phyloP scores from a whole-genome alignment of 2,888 invertebrate species.

The Lochmaea crataegi region DNA sequence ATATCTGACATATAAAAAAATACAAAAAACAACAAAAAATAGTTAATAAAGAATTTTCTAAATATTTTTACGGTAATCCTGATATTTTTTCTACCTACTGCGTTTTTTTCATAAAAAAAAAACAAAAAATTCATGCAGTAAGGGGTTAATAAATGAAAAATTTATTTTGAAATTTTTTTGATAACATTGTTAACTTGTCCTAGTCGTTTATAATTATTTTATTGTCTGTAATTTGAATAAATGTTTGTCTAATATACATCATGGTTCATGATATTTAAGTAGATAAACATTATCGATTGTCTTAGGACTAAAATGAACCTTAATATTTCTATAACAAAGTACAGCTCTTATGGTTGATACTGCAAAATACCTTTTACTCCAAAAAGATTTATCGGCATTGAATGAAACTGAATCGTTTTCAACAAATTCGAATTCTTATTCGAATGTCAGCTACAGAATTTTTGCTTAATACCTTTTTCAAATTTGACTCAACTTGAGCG shows the following conservation, averaged over 20 bases:
- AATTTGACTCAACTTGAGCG: background rate
- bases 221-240: background rate
- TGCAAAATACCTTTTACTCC: background rate
- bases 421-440: background rate
- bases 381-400: background rate
- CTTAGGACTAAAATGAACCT: background rate
- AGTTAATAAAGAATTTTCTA: no score
- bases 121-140: no score
- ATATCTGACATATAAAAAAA: no score
- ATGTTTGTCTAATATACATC: background rate
- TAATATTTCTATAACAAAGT: background rate
- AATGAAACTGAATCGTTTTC: background rate
- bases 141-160: no score
- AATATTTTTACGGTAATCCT: no score
- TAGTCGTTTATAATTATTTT: background rate
- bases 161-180: background rate
- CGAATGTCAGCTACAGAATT: background rate
- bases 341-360: background rate
- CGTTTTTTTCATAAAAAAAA: no score
- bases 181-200: no score
- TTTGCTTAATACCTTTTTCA: background rate
- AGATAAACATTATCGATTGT: background rate
- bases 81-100: no score
- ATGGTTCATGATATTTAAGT: background rate
- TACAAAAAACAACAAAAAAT: no score